Conservation (phyloP, 2,113 vertebrate species). For the Sylvilagus bachmani region DNA sequence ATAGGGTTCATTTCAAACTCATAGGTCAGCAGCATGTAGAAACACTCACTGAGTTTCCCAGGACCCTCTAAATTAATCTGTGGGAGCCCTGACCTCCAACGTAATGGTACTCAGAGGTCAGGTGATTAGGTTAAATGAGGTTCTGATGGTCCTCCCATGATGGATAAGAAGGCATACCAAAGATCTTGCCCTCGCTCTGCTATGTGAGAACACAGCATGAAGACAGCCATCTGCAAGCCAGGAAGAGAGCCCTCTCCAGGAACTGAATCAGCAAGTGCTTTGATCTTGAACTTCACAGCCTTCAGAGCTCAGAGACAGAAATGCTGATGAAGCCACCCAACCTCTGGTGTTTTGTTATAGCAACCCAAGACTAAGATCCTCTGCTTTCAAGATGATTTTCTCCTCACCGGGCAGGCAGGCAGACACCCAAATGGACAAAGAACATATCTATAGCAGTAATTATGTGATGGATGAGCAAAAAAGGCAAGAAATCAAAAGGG, state of each 20-base stretch:
- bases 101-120: neutral
- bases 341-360: neutral
- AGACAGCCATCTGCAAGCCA: neutral
- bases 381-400: neutral
- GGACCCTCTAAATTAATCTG: neutral
- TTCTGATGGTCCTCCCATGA: neutral
- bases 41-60: neutral
- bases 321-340: neutral
- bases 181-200: neutral
- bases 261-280: neutral
- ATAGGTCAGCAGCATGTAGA: neutral
- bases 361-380: neutral
- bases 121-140: neutral
- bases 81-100: neutral
- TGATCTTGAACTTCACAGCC: neutral
- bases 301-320: neutral
- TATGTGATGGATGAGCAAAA: neutral
- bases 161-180: neutral
- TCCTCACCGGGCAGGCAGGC: neutral
- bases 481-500: conserved; percentile 8
- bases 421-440: conserved; percentile 7
- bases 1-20: neutral
- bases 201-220: neutral
- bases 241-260: neutral
- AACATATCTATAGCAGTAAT: neutral